These are phyloP conservation scores for Acanthosepion lycidas DNA, from an alignment of 2,888 invertebrate genomes.

Conservation along the genomic window DNA sequence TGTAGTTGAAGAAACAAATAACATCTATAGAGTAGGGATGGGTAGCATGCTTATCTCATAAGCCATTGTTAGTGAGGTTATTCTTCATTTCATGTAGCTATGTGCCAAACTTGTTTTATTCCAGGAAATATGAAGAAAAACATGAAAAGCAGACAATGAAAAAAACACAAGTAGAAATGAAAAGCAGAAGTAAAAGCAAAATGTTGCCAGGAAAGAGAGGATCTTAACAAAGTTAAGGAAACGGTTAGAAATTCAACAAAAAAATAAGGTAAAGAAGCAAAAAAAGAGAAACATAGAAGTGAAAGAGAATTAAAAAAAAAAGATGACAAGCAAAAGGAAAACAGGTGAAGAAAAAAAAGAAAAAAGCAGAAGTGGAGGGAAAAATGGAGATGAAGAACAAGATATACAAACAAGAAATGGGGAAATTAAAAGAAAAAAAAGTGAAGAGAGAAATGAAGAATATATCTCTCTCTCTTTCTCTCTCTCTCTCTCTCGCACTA, in stretches of 20 bases:
- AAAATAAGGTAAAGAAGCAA: neutral
- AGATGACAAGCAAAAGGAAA: neutral
- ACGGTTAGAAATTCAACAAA: neutral
- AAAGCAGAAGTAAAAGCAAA: no score
- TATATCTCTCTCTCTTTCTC: neutral
- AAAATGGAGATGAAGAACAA: neutral
- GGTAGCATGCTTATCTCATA: no score
- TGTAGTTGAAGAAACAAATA: no score
- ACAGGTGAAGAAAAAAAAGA: neutral
- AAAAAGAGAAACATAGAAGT: rapidly evolving
- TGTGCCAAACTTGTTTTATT: no score
- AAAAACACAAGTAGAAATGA: no score
- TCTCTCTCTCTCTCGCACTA: no score
- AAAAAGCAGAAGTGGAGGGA: neutral
- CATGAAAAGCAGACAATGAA: no score
- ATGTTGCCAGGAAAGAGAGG: no score
- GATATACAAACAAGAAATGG: neutral
- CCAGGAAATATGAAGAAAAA: no score
- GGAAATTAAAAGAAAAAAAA: neutral
- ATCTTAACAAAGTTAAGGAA: neutral
- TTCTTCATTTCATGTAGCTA: no score
- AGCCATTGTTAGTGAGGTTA: no score
- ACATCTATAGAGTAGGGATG: no score
- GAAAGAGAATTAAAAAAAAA: neutral
- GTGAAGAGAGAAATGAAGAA: neutral